A percentile compares a stretch with the other conserved stretches of the same genome.
phyloP scores from a whole-genome alignment of 2,113 vertebrate genomes.

The Gallinago paraguaiae region DNA sequence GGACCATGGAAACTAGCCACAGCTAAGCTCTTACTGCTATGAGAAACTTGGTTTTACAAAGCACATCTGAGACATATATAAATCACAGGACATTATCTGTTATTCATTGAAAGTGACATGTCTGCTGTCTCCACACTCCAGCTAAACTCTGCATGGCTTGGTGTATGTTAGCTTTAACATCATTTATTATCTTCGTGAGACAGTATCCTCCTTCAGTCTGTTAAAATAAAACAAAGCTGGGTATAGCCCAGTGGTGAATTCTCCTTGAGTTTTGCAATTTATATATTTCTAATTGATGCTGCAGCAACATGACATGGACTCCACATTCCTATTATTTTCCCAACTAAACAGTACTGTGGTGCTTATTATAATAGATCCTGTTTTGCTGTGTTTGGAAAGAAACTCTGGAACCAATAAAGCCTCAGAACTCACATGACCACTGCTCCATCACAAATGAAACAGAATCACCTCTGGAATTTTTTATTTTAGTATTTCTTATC shows the following conservation, averaged over 20 bases:
- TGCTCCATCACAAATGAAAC: neutral
- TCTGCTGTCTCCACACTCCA: neutral
- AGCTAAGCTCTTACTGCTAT: neutral
- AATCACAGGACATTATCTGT: neutral
- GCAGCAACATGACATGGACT: neutral
- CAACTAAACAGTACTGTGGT: neutral
- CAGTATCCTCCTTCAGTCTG: neutral
- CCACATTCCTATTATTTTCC: neutral
- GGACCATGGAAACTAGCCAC: neutral
- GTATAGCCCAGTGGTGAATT: neutral
- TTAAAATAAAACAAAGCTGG: neutral
- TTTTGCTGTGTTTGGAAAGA: neutral
- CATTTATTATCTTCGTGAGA: neutral
- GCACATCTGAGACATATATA: neutral
- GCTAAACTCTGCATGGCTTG: neutral
- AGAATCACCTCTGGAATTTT: neutral
- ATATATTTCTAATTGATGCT: neutral
- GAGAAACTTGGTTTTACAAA: neutral
- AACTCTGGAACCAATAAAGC: neutral
- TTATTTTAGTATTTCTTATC: neutral
- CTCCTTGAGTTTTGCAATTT: neutral
- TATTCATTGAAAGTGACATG: neutral
- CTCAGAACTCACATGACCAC: neutral
- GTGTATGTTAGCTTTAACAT: neutral
- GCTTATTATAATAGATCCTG: neutral